Base-by-base conservation (phyloP, 2,888 invertebrate genomes). In the Apodemia duryi region DNA sequence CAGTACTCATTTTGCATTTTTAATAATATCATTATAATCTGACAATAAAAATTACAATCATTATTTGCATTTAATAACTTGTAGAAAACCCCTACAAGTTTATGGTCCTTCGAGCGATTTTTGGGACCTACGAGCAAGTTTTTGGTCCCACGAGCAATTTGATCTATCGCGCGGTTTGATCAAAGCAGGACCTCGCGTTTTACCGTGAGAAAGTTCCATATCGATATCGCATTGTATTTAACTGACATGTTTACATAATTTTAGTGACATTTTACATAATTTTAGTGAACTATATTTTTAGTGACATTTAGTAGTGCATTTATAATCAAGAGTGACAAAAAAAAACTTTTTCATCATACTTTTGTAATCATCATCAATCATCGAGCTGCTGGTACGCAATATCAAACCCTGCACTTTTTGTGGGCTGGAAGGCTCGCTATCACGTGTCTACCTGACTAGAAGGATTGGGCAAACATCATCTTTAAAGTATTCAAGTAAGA, bases 401-500 rank as follows among this genome's bases (percentile, higher is more conserved):
- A 21, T 28, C 21, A 21, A 52, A 9, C 52, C 6, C 29, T 28
- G 52, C 9, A 21, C 10, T 52, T 52, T 28, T 28, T 52, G 52
- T 9, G 21, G 52, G 28, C 52, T 7, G 28, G 52, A 28, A 52
- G 52, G 52, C 52, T 35, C 35, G 35, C 35, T 35, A 35, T 35
- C 35, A 35, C 35, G 35, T 35, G 35, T 3, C 2, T 3, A 4
- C 35, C 35, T 35, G 35, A 35, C 35, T 3, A 4, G 35, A 35
- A 35, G 35, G n/a, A n/a, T n/a, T n/a, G n/a, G n/a, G n/a, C n/a
- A n/a, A n/a, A n/a, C n/a, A n/a, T n/a, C n/a, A n/a, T n/a, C n/a
- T n/a, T n/a, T n/a, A n/a, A n/a, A n/a, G n/a, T 4, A 35, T 52
- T 63, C 51, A 63, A 51, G 63, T 63, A 51, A 63, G 51, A 63